Conservation (phyloP, 2,113 vertebrate species). For the Charadrius vociferus region DNA sequence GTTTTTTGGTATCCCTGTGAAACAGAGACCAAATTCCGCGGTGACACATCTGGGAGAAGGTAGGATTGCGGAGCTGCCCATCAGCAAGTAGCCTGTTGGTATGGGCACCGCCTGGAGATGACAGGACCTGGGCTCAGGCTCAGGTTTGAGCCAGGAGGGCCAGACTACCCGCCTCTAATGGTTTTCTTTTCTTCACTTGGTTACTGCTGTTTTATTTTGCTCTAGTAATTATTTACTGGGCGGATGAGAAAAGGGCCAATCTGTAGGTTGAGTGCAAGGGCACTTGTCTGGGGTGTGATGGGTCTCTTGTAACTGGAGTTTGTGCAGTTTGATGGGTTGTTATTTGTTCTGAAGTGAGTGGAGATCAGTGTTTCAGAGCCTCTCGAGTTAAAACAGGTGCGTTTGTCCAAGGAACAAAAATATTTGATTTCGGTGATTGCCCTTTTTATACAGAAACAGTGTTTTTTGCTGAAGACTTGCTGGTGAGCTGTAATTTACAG, state of each 20-base stretch:
- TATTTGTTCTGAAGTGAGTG: slow-evolving; percentile 20
- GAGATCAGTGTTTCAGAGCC: background rate
- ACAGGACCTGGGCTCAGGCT: background rate
- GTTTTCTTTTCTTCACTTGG: background rate
- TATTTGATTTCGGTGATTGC: slow-evolving; percentile 6
- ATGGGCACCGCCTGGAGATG: background rate
- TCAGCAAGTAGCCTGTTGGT: background rate
- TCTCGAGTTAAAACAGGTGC: slow-evolving; percentile 8
- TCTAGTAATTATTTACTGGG: background rate
- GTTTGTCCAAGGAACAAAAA: slow-evolving; percentile 35
- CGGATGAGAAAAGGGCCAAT: background rate
- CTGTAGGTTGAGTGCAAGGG: background rate
- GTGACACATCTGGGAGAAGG: background rate
- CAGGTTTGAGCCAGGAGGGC: background rate
- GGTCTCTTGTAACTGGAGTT: background rate
- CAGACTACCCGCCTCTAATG: background rate
- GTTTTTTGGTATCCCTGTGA: background rate
- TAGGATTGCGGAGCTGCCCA: background rate
- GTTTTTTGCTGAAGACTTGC: background rate
- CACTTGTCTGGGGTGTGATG: background rate
- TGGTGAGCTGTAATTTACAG: slow-evolving; percentile 10
- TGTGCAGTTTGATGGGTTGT: background rate
- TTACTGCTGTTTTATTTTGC: background rate
- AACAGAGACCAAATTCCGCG: background rate
- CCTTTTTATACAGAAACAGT: background rate